Percentiles rank a stretch among this genome's conserved stretches.
Evolutionary conservation across 2,113 vertebrate species (phyloP).

Genomic region (Fregata magnificens): DNA sequence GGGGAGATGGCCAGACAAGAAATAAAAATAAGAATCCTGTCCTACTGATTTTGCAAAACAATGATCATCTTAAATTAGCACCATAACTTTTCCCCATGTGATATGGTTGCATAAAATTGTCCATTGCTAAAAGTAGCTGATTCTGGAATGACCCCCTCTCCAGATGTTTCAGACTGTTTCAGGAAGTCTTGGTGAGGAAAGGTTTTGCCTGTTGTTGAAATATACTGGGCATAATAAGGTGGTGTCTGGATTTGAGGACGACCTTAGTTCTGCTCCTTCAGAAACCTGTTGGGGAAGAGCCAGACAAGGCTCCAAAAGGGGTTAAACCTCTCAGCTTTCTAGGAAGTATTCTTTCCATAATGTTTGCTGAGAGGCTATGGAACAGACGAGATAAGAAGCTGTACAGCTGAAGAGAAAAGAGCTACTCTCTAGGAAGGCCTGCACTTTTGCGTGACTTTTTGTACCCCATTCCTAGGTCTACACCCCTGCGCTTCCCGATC

Average conservation of each 20-base stretch:
- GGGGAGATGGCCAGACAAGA: background rate
- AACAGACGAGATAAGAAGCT: background rate
- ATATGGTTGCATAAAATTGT: background rate
- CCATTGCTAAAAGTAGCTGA: background rate
- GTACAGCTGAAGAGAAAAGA: background rate
- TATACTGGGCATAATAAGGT: background rate
- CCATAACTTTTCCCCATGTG: background rate
- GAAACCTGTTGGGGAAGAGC: background rate
- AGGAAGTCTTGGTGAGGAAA: background rate
- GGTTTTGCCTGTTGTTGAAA: background rate
- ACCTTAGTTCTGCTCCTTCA: background rate
- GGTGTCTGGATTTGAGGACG: background rate
- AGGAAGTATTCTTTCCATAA: background rate
- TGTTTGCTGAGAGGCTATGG: background rate
- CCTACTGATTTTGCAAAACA: background rate
- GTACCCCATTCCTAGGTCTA: background rate
- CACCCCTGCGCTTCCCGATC: accelerated
- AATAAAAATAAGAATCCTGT: background rate
- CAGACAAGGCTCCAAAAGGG: background rate
- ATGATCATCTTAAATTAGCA: background rate
- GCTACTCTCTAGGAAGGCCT: background rate
- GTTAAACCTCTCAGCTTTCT: background rate
- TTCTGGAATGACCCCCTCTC: background rate
- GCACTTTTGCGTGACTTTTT: background rate
- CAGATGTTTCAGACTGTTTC: background rate